Percentiles rank a stretch among this genome's conserved stretches.
phyloP scores from a whole-genome alignment of 2,888 invertebrate genomes.

The Apodemia zela region DNA sequence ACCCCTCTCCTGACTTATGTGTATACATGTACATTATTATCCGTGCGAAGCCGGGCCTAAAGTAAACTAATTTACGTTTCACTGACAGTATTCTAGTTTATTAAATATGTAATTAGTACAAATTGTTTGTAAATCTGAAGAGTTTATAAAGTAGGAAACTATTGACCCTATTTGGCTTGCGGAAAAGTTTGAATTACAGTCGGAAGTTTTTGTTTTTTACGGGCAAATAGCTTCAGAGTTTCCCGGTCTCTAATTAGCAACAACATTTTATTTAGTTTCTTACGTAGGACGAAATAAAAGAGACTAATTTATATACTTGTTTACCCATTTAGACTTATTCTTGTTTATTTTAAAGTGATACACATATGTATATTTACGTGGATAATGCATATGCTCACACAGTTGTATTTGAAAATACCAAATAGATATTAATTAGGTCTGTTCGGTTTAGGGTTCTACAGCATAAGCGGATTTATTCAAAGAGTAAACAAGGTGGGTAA shows the following conservation, averaged over 20 bases:
- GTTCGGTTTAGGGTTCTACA: too few relatives aligned
- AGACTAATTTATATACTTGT: not conserved
- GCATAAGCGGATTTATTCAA: too few relatives aligned
- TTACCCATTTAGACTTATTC: not conserved
- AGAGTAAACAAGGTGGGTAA: too few relatives aligned
- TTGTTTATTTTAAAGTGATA: not conserved
- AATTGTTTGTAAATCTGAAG: conserved; percentile 1
- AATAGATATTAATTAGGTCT: too few relatives aligned
- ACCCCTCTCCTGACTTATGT: too few relatives aligned
- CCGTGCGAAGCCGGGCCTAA: too few relatives aligned
- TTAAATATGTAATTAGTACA: not conserved
- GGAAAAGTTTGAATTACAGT: not conserved
- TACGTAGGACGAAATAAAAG: not conserved
- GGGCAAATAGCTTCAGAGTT: conserved; percentile 1
- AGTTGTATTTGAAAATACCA: too few relatives aligned
- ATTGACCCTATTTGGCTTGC: not conserved
- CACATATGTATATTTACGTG: not conserved
- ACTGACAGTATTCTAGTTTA: too few relatives aligned
- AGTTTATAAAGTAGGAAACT: not conserved
- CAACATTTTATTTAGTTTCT: conserved; percentile 2
- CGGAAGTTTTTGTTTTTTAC: not conserved
- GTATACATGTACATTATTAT: too few relatives aligned
- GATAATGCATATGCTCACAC: too few relatives aligned
- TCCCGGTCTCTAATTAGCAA: conserved; percentile 4
- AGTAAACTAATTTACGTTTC: too few relatives aligned